Evolutionary conservation across 92 coral and sea anemone species (phyloP), one percentile per base, ranked within the genome.

Genomic region (Umimayanthus kanabou): DNA sequence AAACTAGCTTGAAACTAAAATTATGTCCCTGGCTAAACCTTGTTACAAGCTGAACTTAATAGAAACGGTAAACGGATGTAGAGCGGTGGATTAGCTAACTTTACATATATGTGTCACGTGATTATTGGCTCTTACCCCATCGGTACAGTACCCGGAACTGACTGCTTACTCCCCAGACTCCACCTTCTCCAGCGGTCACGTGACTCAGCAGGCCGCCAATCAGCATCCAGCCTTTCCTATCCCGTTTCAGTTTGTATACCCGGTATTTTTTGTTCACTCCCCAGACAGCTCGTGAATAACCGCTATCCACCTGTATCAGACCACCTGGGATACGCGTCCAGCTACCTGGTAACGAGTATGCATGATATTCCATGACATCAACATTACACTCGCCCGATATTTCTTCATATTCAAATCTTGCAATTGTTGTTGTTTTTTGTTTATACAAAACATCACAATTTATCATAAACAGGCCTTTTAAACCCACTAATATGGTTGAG

Each of bases 181-280:
- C 81, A 28, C 81, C 81, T 78, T 78, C 81, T 47, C 81, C 81
- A 49, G 81, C 81, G 22, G 81, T 18, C 61, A 78, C 81, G 20
- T 78, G 64, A 10, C 50, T 78, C 39, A 78, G 65, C 5, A 30
- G 81, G 5, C 81, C 81, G 25, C 16, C 33, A 45, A 78, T 26
- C 4, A 47, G 37, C 15, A 9, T 73, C 77, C 77, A 73, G 23
- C 39, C 26, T 78, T 57, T 53, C 10, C 16, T 78, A 16, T 26
- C 65, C 49, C 85, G 75, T 69, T 88, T 76, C 37, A 72, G 81
- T 16, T 30, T 39, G 42, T 58, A 85, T 82, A 74, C 82, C 13
- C 25, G 64, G 18, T 72, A 45, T 72, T 33, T 57, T 29, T 14
- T 37, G 83, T 79, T 47, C 40, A 47, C 64, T 57, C 83, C 61